Percentiles rank a stretch among this genome's conserved stretches.
These are phyloP conservation scores for Prunella fulvescens DNA, from an alignment of 2,113 vertebrate species.

Conservation along the genomic window DNA sequence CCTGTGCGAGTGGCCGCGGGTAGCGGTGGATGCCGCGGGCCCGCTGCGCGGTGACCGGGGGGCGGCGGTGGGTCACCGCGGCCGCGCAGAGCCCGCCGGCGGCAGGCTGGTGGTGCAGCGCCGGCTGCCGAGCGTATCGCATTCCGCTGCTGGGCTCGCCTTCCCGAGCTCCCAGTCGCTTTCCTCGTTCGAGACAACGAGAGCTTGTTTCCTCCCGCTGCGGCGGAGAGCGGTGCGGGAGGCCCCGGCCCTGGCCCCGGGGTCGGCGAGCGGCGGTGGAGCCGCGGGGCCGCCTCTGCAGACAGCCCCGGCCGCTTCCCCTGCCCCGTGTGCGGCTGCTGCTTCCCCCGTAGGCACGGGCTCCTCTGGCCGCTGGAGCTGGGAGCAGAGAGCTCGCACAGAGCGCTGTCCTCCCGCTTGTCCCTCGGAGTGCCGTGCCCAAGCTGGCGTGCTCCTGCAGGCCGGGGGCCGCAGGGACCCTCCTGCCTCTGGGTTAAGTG, in stretches of 20 bases:
- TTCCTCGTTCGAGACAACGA: rapidly evolving
- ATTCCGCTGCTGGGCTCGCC: not conserved
- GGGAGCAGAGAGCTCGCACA: rapidly evolving
- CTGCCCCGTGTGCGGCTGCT: not conserved
- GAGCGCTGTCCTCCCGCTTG: rapidly evolving
- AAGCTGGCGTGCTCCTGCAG: rapidly evolving
- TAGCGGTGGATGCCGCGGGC: not conserved
- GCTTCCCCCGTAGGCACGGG: not conserved
- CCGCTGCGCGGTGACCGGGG: not conserved
- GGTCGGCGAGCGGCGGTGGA: not conserved
- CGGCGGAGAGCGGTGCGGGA: not conserved
- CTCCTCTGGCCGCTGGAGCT: not conserved
- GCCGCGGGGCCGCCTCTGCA: not conserved
- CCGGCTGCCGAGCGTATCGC: not conserved
- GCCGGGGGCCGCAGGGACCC: not conserved
- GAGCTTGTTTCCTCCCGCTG: not conserved
- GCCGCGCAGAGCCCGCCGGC: too few species aligned
- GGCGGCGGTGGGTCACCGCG: not conserved
- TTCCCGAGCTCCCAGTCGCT: not conserved
- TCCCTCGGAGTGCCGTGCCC: rapidly evolving
- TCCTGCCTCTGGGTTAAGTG: rapidly evolving
- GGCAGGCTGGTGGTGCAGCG: not conserved
- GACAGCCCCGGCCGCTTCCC: not conserved
- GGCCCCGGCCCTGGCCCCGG: not conserved
- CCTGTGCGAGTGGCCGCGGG: not conserved